A percentile compares a stretch with the other conserved stretches of the same genome.
Conservation (phyloP, 2,797 vertebrate genomes). For the Cottoperca gobio region DNA sequence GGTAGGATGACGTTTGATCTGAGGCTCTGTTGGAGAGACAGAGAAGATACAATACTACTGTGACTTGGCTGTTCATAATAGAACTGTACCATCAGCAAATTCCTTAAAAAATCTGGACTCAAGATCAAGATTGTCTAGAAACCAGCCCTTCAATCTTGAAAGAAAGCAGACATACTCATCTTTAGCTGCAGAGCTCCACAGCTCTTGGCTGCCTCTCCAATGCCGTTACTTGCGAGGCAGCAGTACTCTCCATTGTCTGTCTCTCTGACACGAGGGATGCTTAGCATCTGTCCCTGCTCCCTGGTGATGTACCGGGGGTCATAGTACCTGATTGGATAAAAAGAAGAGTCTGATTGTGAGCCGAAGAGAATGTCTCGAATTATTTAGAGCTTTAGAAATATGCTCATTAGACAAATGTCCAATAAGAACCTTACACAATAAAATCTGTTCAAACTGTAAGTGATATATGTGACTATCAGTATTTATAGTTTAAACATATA, state of each 20-base stretch:
- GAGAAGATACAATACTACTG: neutral
- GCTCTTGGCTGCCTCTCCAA: slow-evolving; percentile 91
- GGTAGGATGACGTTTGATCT: slow-evolving; percentile 94
- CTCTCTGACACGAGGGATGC: slow-evolving; percentile 92
- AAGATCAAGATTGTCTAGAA: neutral
- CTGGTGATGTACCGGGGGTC: slow-evolving; percentile 91
- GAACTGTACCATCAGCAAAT: neutral
- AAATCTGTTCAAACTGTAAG: neutral
- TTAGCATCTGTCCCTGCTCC: slow-evolving; percentile 93
- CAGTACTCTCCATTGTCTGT: slow-evolving; percentile 95
- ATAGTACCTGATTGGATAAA: slow-evolving; percentile 85
- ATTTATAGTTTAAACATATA: neutral
- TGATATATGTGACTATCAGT: neutral
- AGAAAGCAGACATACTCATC: slow-evolving; percentile 91
- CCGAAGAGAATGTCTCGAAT: neutral
- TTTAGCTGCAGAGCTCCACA: slow-evolving; percentile 98
- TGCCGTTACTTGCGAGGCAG: slow-evolving; percentile 91
- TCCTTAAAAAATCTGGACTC: neutral
- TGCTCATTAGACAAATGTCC: neutral
- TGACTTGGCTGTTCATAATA: neutral
- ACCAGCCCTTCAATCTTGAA: neutral
- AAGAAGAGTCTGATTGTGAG: neutral
- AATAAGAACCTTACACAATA: neutral
- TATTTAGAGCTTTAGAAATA: neutral
- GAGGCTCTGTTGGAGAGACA: slow-evolving; percentile 87